These are phyloP conservation scores for cattle (Bos taurus) DNA, from an alignment of 2,113 vertebrate species.

Conservation along the genomic window DNA sequence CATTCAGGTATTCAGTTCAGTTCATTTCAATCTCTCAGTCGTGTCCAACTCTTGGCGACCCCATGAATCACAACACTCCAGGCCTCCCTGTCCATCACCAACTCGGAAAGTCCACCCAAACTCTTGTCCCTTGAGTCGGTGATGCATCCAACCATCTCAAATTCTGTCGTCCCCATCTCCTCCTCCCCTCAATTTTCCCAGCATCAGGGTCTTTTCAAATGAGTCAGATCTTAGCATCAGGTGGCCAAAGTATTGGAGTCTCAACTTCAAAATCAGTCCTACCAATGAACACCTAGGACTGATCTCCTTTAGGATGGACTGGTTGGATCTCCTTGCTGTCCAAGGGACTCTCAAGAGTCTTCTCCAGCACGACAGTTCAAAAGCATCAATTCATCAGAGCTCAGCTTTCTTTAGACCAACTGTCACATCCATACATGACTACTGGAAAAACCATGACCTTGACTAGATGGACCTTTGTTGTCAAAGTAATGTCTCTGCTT, in stretches of 20 bases:
- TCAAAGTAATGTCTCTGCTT: background rate
- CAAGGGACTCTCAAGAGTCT: background rate
- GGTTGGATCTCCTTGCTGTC: background rate
- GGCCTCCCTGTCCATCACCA: background rate
- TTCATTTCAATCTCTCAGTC: background rate
- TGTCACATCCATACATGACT: background rate
- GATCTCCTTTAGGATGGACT: background rate
- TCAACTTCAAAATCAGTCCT: background rate
- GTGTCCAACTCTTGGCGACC: fast-evolving
- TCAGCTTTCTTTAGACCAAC: background rate
- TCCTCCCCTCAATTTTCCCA: background rate
- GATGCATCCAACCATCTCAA: background rate
- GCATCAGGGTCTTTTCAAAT: background rate
- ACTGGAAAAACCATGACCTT: background rate
- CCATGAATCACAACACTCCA: background rate
- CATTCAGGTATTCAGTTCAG: background rate
- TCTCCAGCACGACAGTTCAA: background rate
- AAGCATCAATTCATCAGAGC: fast-evolving
- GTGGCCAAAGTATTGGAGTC: background rate
- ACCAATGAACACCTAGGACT: background rate
- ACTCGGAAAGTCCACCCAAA: background rate
- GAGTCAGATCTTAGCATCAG: background rate
- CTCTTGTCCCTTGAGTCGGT: background rate
- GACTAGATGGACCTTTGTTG: background rate
- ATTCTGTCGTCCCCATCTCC: fast-evolving